phyloP scores from a whole-genome alignment of 2,797 vertebrate species.

The Pangasius sanitwongsei region DNA sequence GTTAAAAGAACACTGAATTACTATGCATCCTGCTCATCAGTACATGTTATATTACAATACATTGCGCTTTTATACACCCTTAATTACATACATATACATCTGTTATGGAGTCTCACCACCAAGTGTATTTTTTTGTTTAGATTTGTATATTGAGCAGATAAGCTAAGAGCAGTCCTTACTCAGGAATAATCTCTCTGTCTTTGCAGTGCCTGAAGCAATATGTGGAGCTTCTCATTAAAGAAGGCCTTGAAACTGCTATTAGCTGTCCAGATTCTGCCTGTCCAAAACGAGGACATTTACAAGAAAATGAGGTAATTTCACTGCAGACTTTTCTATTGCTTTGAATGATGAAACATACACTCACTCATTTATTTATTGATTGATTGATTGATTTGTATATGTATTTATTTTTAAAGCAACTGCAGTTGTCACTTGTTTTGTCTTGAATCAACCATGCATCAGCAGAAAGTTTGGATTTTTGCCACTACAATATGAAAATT shows the following conservation, averaged over 20 bases:
- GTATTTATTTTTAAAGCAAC: not conserved
- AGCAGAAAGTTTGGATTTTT: not conserved
- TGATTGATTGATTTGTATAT: slow-evolving; percentile 1
- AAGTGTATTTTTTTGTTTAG: not conserved
- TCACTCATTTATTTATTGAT: not conserved
- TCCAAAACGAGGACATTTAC: slow-evolving; percentile 91
- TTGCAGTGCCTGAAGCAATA: slow-evolving; percentile 98
- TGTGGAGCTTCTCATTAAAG: slow-evolving; percentile 96
- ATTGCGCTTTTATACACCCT: not conserved
- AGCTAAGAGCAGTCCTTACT: not conserved
- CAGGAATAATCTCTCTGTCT: slow-evolving; percentile 1
- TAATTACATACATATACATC: not conserved
- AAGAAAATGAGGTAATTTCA: slow-evolving; percentile 88
- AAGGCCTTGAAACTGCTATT: slow-evolving; percentile 95
- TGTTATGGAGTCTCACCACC: not conserved
- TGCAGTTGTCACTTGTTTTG: not conserved
- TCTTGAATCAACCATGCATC: not conserved
- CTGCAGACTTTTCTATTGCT: not conserved
- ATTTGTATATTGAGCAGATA: not conserved
- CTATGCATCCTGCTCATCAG: too few species aligned
- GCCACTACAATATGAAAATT: not conserved
- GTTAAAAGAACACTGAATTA: too few species aligned
- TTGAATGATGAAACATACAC: not conserved
- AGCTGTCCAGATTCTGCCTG: slow-evolving; percentile 97
- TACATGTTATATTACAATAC: too few species aligned